Evolutionary conservation across 2,888 invertebrate genomes (phyloP).

Genomic region (Byasa hedistus): DNA sequence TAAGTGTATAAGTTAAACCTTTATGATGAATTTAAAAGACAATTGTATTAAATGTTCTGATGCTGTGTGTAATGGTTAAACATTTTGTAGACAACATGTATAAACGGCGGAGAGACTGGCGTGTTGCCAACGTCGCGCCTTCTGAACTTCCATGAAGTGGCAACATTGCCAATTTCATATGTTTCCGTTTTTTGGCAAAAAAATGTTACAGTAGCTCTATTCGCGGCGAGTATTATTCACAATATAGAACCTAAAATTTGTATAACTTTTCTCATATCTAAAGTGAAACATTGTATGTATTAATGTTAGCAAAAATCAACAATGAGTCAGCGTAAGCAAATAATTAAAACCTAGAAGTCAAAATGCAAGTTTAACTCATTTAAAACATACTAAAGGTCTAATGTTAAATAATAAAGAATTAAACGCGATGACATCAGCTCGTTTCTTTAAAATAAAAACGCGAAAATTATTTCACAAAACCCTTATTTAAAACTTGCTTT

Average conservation of each 20-base stretch:
- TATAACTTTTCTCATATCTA: too few relatives aligned
- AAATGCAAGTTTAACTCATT: too few relatives aligned
- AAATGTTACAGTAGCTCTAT: slow-evolving; percentile 6
- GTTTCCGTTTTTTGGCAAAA: slow-evolving; percentile 17
- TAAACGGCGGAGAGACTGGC: slow-evolving; percentile 58
- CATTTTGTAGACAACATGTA: slow-evolving; percentile 61
- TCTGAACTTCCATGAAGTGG: slow-evolving; percentile 41
- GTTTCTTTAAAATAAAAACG: background rate
- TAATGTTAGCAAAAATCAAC: too few relatives aligned
- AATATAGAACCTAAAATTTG: background rate
- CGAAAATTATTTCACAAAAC: background rate
- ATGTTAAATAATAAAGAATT: background rate
- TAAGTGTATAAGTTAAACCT: too few relatives aligned
- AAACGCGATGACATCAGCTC: background rate
- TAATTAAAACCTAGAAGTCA: too few relatives aligned
- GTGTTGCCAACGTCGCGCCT: slow-evolving; percentile 52
- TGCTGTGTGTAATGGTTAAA: slow-evolving; percentile 48
- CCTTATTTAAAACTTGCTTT: background rate
- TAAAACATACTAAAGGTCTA: background rate
- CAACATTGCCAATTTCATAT: slow-evolving; percentile 34
- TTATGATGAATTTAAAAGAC: too few relatives aligned
- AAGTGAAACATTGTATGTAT: too few relatives aligned
- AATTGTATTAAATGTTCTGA: slow-evolving; percentile 31
- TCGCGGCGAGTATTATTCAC: background rate
- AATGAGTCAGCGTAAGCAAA: too few relatives aligned